phyloP scores from a whole-genome alignment of 1,140 invertebrate species.

The Elysia chlorotica region DNA sequence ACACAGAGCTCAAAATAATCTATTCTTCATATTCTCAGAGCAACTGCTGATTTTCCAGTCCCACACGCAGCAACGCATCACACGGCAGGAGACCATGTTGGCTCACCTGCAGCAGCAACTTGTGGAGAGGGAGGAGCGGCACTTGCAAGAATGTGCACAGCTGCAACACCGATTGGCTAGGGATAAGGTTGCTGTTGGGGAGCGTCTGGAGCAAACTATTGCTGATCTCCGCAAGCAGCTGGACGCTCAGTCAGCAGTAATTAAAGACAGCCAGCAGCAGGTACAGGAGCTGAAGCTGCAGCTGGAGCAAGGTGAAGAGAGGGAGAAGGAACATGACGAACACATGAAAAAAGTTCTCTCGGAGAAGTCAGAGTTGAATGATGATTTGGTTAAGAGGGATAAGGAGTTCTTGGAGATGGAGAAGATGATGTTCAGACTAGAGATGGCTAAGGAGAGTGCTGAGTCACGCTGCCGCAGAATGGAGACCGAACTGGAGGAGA shows the following conservation, averaged over 20 bases:
- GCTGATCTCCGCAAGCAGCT: not conserved
- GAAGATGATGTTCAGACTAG: conserved; percentile 7
- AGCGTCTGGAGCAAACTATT: conserved; percentile 3
- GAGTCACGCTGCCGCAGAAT: not conserved
- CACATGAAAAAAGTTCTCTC: not conserved
- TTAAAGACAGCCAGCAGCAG: no score
- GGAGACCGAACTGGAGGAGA: not conserved
- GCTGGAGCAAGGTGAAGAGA: not conserved
- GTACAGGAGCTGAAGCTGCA: not conserved
- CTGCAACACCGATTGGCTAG: conserved; percentile 2
- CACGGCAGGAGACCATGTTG: conserved; percentile 10
- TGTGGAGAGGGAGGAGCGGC: conserved; percentile 9
- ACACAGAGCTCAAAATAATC: no score
- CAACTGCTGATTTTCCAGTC: conserved; percentile 22
- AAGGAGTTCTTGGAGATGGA: conserved; percentile 16
- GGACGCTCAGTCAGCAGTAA: not conserved
- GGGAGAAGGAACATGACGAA: conserved; percentile 16
- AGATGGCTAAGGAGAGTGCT: conserved; percentile 10
- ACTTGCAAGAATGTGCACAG: not conserved
- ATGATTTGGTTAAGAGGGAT: conserved; percentile 13
- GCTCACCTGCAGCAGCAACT: conserved; percentile 9
- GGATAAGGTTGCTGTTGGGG: not conserved
- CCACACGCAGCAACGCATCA: conserved; percentile 15
- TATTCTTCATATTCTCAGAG: not conserved
- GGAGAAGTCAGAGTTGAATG: conserved; percentile 35